Evolutionary conservation across 2,113 vertebrate species (phyloP), one percentile per base, ranked within the genome.

Genomic region (Megaceryle torquata): DNA sequence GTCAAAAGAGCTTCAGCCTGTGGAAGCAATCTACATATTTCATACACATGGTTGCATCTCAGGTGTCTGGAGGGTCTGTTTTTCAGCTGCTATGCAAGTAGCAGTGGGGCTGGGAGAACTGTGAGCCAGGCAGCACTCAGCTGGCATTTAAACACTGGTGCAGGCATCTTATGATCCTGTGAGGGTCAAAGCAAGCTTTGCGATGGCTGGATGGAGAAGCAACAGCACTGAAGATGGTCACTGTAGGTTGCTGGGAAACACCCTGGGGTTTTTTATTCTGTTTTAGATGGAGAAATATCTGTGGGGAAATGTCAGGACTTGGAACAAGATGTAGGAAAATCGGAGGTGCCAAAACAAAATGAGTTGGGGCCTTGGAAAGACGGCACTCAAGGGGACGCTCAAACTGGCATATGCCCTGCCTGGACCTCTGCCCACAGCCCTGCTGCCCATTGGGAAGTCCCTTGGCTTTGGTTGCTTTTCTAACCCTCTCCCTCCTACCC

Each of bases 391-490:
- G 35, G 46, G 7, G 39, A 68, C 18, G 51, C 35, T 33, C 56
- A 19, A 64, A 35, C 12, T 9, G 65, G 67, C 51, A 85, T 0
- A 0, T 1, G 8, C 11, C 39, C 76, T 71, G 57, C 57, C 83
- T 77, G 59, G 31, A 51, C 44, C 33, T 48, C 50, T 83, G 70
- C 65, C 48, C 9, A 14, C 0, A 1, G 68, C 31, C 25, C 19
- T 0, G 0, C 35, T 65, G n/a, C 68, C 48, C 54, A 9, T 2
- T 1, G 8, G 44, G 17, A 25, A 75, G 25, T 28, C 37, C 43
- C 71, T 20, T 33, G 61, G 39, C 53, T 43, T 41, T n/a, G 37
- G 26, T 11, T 76, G 44, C 57, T 77, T 44, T 54, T 67, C 37
- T 43, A 46, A 4, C 13, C 10, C 44, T 78, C 64, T 70, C 28